These are phyloP conservation scores for Conus canariensis DNA, from an alignment of 2,888 invertebrate species.

Conservation along the genomic window DNA sequence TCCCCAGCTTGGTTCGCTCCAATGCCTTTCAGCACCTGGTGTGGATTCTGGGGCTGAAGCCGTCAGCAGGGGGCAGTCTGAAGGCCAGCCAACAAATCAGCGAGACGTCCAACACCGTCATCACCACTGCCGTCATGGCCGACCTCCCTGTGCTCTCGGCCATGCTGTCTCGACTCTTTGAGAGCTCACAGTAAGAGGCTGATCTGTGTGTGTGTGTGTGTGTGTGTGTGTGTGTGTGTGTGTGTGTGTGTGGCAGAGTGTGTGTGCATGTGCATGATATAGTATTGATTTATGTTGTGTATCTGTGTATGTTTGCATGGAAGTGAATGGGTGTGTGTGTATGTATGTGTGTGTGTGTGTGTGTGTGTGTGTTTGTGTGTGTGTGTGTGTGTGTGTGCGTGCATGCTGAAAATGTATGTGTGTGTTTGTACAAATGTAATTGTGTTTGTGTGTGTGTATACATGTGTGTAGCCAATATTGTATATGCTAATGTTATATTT, in stretches of 20 bases:
- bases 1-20: too few relatives aligned
- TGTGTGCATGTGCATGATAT: background rate
- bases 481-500: too few relatives aligned
- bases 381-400: background rate
- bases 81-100: conserved; percentile 83
- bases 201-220: background rate
- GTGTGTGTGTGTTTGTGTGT: too few relatives aligned
- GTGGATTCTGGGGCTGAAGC: conserved; percentile 97
- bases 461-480: too few relatives aligned
- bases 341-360: conserved; percentile 9
- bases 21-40: conserved; percentile 82
- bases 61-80: conserved; percentile 94
- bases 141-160: conserved; percentile 89
- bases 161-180: conserved; percentile 91
- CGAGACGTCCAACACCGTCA: conserved; percentile 80
- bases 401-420: too few relatives aligned
- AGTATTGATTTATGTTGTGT: too few relatives aligned
- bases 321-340: too few relatives aligned
- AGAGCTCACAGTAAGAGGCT: conserved; percentile 87
- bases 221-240: background rate
- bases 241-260: too few relatives aligned
- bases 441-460: background rate
- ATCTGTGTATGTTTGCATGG: too few relatives aligned
- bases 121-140: conserved; percentile 97
- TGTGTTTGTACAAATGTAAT: too few relatives aligned